Conservation (phyloP, 2,888 invertebrate genomes). For the Andricus curvator region DNA sequence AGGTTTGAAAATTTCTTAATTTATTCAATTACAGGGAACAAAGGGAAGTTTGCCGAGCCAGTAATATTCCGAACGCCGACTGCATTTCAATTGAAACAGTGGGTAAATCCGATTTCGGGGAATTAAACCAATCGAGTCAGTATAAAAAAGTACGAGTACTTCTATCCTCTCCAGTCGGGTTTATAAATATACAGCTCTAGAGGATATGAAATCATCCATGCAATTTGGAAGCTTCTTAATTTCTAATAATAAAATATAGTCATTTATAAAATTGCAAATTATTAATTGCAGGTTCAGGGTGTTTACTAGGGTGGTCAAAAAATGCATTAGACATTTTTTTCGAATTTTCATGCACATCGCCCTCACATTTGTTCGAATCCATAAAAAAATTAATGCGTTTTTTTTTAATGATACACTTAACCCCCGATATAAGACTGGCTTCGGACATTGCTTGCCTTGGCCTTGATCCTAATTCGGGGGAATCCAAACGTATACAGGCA, state of each 20-base stretch:
- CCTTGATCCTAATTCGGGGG: too few relatives aligned
- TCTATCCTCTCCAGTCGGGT: not conserved
- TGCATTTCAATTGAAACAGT: slow-evolving; percentile 25
- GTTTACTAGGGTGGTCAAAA: too few relatives aligned
- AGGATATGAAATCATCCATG: not conserved
- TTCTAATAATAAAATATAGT: not conserved
- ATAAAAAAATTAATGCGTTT: too few relatives aligned
- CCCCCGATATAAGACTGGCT: too few relatives aligned
- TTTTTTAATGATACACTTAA: too few relatives aligned
- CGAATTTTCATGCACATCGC: too few relatives aligned
- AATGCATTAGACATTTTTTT: too few relatives aligned
- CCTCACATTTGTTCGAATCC: too few relatives aligned
- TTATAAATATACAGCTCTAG: slow-evolving; percentile 15
- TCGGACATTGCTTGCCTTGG: too few relatives aligned
- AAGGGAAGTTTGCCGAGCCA: not conserved
- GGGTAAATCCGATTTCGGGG: slow-evolving; percentile 15
- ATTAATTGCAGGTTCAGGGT: too few relatives aligned
- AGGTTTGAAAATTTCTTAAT: not conserved
- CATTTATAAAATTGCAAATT: not conserved
- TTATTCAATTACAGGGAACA: slow-evolving; percentile 10
- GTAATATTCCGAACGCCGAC: not conserved
- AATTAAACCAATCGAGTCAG: slow-evolving; percentile 22
- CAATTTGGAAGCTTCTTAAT: not conserved
- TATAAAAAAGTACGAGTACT: slow-evolving; percentile 8
- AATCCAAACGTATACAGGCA: too few relatives aligned